phyloP scores from a whole-genome alignment of 1,140 invertebrate species.

The Zaprionus ornatus region DNA sequence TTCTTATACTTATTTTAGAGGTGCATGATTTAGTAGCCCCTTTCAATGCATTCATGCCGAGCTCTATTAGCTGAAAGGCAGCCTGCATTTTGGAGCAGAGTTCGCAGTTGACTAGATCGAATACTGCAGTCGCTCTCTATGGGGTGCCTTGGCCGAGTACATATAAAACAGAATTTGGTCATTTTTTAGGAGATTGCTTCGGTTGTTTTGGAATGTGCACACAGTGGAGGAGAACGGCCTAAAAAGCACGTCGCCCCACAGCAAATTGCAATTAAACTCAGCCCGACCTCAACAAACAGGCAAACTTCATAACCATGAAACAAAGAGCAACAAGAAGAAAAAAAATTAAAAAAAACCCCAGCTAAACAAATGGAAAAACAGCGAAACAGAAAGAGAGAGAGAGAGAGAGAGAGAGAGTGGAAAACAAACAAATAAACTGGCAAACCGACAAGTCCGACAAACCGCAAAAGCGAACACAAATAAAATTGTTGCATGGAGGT shows the following conservation, averaged over 20 bases:
- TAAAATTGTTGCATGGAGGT: conserved; percentile 30
- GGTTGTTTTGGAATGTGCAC: background rate
- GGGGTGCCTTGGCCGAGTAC: background rate
- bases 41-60: too few relatives aligned
- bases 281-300: conserved; percentile 32
- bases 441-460: conserved; percentile 17
- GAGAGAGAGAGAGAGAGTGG: background rate
- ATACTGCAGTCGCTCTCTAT: background rate
- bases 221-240: background rate
- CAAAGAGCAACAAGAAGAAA: background rate
- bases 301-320: conserved; percentile 2
- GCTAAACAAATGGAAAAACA: conserved; percentile 1
- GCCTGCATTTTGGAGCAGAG: too few relatives aligned
- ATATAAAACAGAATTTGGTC: background rate
- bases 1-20: too few relatives aligned
- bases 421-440: conserved; percentile 29
- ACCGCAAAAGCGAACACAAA: conserved; percentile 47
- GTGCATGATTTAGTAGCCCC: too few relatives aligned
- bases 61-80: too few relatives aligned
- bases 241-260: conserved; percentile 10
- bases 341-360: background rate
- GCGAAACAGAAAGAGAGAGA: background rate
- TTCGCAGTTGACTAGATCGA: too few relatives aligned
- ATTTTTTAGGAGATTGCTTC: background rate
- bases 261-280: conserved; percentile 34